Conservation (phyloP, 2,888 invertebrate genomes). For the Metallyticus violacea region DNA sequence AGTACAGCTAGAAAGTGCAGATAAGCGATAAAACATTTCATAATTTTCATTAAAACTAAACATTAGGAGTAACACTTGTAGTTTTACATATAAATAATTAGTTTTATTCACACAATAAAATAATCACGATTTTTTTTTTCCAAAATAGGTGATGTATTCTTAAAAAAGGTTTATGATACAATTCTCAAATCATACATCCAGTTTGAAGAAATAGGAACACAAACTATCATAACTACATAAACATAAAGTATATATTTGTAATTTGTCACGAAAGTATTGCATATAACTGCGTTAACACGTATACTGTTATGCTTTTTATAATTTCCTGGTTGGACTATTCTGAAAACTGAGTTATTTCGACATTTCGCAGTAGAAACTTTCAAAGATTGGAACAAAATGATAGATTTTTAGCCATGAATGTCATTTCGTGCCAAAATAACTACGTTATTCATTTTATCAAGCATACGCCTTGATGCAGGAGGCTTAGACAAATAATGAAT, state of each 20-base stretch:
- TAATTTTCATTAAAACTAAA: too few species aligned
- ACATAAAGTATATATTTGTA: background rate
- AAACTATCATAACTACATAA: background rate
- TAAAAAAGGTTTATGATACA: background rate
- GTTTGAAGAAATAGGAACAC: background rate
- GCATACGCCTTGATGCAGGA: too few species aligned
- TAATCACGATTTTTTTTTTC: background rate
- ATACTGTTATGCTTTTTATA: background rate
- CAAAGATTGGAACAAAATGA: too few species aligned
- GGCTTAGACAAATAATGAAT: background rate
- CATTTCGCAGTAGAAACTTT: too few species aligned
- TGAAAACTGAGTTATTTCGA: background rate
- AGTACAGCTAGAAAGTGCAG: too few species aligned
- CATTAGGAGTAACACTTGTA: too few species aligned
- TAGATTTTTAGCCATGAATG: too few species aligned
- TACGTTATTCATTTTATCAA: too few species aligned
- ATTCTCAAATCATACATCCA: background rate
- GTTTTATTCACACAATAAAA: background rate
- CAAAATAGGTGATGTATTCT: background rate
- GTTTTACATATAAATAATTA: background rate
- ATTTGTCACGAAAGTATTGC: background rate
- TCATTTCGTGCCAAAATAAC: too few species aligned
- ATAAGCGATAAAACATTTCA: too few species aligned
- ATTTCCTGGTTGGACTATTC: too few species aligned
- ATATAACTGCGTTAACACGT: background rate